phyloP scores from a whole-genome alignment of 2,797 vertebrate species.

The Capromys pilorides region DNA sequence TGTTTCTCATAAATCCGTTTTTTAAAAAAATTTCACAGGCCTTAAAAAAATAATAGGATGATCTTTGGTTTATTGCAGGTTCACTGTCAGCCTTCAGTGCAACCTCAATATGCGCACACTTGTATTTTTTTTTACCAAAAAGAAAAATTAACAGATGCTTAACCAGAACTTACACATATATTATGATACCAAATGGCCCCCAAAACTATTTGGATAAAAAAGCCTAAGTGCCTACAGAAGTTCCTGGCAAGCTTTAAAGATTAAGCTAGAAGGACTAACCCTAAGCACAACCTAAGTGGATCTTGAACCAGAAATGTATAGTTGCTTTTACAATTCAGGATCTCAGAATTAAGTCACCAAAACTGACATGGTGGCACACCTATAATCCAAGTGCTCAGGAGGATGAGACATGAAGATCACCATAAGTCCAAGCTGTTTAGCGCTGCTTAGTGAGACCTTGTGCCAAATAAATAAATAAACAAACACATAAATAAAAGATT shows the following conservation, averaged over 20 bases:
- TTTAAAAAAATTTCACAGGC: not conserved
- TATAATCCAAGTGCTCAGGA: no score
- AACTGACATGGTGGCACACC: no score
- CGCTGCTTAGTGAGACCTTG: no score
- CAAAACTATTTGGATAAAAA: slow-evolving; percentile 39
- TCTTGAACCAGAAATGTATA: not conserved
- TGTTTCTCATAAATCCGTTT: slow-evolving; percentile 20
- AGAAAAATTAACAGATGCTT: not conserved
- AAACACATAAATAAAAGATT: no score
- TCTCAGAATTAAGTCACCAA: not conserved
- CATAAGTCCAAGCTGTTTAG: no score
- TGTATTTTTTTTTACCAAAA: slow-evolving; percentile 5
- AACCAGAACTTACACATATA: slow-evolving; percentile 22
- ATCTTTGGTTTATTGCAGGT: not conserved
- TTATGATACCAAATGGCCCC: not conserved
- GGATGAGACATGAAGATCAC: no score
- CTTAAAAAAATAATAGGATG: not conserved
- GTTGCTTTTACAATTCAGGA: not conserved
- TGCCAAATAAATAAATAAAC: no score
- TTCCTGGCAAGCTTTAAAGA: not conserved
- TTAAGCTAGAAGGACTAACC: not conserved
- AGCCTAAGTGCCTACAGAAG: not conserved
- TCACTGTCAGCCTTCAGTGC: not conserved
- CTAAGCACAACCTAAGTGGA: not conserved
- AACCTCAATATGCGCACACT: not conserved